Base-by-base conservation (phyloP, 2,797 vertebrate species). In the Sebastes trivittatus region DNA sequence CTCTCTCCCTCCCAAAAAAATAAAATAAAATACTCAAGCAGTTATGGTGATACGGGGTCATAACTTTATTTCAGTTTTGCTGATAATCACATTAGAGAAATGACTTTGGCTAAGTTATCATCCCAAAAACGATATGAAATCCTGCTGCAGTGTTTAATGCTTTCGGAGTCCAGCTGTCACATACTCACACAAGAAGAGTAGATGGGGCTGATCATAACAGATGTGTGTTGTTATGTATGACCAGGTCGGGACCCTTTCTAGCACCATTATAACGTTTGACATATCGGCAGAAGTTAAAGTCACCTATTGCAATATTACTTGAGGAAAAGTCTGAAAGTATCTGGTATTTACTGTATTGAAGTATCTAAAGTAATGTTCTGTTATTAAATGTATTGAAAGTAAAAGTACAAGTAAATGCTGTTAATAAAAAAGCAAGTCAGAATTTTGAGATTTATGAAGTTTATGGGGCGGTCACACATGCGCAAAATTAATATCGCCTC, bases 11-110 rank as follows among this genome's bases (percentile, higher is more conserved):
- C 52, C 32, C 32, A 9, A 34, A 34, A 36, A 36, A 13, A 38
- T 13, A 14, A 34, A 7, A 20, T 7, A 20, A 49, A 29, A 20
- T 29, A 29, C 38, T 49, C 11, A 59, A 59, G 29, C 54, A 18
- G 38, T 52, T 25, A 13, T 29, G 23, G 22, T 18, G 61, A 59
- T n/a, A 23, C 54, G 18, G 13, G 27, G 27, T 38, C 32, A 8
- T 11, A 46, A 30, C 29, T 72, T 60, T 18, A 63, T 25, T 32
- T 38, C n/a, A 25, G 25, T 56, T 56, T 27, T 56, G 62, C 56
- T 42, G 62, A 63, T 77, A 67, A 49, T 81, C 60, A 65, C 55
- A 72, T 67, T 55, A 72, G 55, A 10, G 13, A 52, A 60, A 55
- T 25, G 6, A n/a, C 55, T 58, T 60, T 38, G 30, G 30, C 58